phyloP scores from a whole-genome alignment of 2,888 invertebrate genomes.

The Hemaris fuciformis region DNA sequence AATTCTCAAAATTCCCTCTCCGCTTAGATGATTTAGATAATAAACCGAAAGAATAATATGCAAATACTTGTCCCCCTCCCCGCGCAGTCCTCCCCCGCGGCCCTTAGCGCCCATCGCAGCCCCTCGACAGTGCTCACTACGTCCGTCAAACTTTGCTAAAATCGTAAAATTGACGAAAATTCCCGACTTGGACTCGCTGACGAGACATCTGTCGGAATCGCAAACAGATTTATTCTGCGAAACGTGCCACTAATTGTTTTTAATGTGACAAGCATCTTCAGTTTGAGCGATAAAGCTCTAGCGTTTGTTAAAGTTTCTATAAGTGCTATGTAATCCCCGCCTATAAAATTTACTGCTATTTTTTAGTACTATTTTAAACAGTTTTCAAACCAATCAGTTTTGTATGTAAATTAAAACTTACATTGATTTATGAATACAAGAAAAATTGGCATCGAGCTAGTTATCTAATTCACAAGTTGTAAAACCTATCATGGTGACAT shows the following conservation, averaged over 20 bases:
- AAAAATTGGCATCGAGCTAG: too few species aligned
- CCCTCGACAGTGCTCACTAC: neutral
- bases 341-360: too few species aligned
- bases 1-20: neutral
- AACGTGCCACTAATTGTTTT: slow-evolving; percentile 7
- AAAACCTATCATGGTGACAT: too few species aligned
- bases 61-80: neutral
- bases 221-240: neutral
- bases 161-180: slow-evolving; percentile 7
- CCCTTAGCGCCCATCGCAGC: neutral
- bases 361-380: too few species aligned
- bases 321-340: too few species aligned
- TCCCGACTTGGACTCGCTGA: neutral
- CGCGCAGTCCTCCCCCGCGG: neutral
- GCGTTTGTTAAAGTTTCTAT: too few species aligned
- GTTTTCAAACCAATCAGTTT: too few species aligned
- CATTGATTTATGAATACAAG: too few species aligned
- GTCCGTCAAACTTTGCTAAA: slow-evolving; percentile 4
- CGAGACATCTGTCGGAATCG: neutral
- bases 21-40: neutral
- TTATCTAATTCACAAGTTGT: too few species aligned
- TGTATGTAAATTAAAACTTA: too few species aligned
- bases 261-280: neutral
- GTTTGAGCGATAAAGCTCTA: too few species aligned
- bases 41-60: neutral